Evolutionary conservation across 2,797 vertebrate species (phyloP).

Genomic region (Threskiornis aethiopicus): DNA sequence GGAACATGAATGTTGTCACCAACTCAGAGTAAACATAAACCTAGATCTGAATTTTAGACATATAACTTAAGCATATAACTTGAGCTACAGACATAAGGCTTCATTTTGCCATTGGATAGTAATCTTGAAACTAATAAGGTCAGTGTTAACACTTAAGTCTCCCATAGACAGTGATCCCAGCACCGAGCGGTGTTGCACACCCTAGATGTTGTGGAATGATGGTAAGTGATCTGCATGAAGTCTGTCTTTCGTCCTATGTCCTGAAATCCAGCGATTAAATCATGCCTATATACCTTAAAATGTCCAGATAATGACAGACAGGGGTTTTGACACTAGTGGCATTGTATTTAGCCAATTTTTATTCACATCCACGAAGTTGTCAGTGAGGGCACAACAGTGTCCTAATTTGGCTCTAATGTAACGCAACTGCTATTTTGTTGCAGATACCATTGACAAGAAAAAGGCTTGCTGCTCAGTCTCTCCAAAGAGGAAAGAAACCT

Average conservation of each 20-base stretch:
- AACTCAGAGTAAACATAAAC: background rate
- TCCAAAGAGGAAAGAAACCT: background rate
- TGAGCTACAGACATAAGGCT: background rate
- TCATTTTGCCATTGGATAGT: background rate
- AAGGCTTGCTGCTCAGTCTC: background rate
- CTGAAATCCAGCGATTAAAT: background rate
- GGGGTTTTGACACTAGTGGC: background rate
- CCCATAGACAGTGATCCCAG: background rate
- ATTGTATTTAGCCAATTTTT: background rate
- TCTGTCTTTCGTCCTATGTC: background rate
- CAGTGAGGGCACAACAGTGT: background rate
- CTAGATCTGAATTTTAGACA: background rate
- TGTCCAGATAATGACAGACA: background rate
- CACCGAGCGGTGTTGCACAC: background rate
- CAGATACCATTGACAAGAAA: conserved; percentile 12
- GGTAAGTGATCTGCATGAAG: background rate
- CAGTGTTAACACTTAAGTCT: background rate
- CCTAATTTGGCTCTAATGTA: background rate
- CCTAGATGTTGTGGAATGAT: background rate
- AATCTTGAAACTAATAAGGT: background rate
- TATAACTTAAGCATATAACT: background rate
- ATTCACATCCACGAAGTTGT: background rate
- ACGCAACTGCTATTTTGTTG: background rate
- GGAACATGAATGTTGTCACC: background rate
- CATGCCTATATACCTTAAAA: background rate